Conservation (phyloP, 2,113 vertebrate species). For the Heteronetta atricapilla region DNA sequence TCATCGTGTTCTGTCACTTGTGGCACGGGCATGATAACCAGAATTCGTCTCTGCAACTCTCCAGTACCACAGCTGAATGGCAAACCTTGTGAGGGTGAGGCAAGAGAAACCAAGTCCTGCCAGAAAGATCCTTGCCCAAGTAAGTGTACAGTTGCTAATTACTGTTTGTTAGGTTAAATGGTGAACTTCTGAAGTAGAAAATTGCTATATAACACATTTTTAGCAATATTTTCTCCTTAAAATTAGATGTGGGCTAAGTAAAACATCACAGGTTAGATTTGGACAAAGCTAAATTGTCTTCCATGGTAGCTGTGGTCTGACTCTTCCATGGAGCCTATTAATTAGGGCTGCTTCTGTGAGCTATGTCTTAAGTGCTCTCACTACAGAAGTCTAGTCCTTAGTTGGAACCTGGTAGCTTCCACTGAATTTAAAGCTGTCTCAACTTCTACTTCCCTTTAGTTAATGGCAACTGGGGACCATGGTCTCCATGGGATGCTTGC, state of each 20-base stretch:
- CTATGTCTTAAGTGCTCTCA: neutral
- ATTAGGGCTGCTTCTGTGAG: neutral
- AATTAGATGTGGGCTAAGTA: neutral
- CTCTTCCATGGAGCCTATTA: neutral
- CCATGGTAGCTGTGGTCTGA: neutral
- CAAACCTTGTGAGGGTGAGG: slow-evolving; percentile 89
- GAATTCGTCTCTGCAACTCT: slow-evolving; percentile 98
- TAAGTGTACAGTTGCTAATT: slow-evolving; percentile 70
- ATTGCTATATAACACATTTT: neutral
- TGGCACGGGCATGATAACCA: slow-evolving; percentile 91
- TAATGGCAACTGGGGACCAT: slow-evolving; percentile 95
- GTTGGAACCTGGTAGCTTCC: neutral
- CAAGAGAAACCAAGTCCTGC: slow-evolving; percentile 91
- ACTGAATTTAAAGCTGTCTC: neutral
- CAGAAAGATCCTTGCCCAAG: slow-evolving; percentile 88
- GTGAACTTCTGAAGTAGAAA: neutral
- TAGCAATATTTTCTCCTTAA: neutral
- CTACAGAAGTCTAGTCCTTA: neutral
- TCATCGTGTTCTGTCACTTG: slow-evolving; percentile 97
- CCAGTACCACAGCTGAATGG: slow-evolving; percentile 97
- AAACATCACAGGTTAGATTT: neutral
- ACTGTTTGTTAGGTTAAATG: neutral
- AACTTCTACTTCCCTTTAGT: slow-evolving; percentile 74
- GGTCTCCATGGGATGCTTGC: slow-evolving; percentile 94
- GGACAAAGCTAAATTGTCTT: neutral